Evolutionary conservation across 2,113 vertebrate genomes (phyloP), one percentile per base, ranked within the genome.

Genomic region (Rhodinocichla rosea): DNA sequence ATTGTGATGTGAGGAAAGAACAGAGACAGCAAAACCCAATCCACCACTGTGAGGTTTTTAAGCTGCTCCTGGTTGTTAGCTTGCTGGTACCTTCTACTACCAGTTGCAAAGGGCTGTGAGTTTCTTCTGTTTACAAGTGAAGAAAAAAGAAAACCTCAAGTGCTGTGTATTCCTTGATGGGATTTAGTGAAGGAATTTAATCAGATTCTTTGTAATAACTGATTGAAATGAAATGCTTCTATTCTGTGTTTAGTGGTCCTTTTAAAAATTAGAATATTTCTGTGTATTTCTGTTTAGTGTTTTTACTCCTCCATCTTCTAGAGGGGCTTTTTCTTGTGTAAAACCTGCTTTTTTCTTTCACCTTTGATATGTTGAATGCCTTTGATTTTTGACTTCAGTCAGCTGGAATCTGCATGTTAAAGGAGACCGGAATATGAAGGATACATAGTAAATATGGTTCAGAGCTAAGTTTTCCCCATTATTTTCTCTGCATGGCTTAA

Each of bases 401-500:
- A 5, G 16, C 30, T 63, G 71, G 21, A 74, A 62, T 83, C 50
- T 90, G 47, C 17, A 1, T 6, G 15, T 23, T 23, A 15, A 63
- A 28, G 13, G 37, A 83, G 42, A 53, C 11, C 13, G 37, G 20
- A 33, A 23, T 8, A 39, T 19, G 76, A 73, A 37, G 77, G n/a
- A 23, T 10, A 10, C 0, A 0, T 50, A 5, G 24, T 57, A 44
- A 76, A 42, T 20, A 23, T 6, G 37, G 12, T 69, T 91, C 50
- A 55, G n/a, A 13, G 59, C 12, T 2, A n/a, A 20, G 7, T 65
- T 88, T 64, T 40, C 13, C 22, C 28, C 6, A 3, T 74, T 83
- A 9, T 57, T 45, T 88, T 47, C 16, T 71, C 60, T 56, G 37
- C 7, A 2, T 32, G 59, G 45, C 47, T 89, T 86, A 20, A 40